Conservation (phyloP, 2,113 vertebrate species). For the Toxotes chatareus region DNA sequence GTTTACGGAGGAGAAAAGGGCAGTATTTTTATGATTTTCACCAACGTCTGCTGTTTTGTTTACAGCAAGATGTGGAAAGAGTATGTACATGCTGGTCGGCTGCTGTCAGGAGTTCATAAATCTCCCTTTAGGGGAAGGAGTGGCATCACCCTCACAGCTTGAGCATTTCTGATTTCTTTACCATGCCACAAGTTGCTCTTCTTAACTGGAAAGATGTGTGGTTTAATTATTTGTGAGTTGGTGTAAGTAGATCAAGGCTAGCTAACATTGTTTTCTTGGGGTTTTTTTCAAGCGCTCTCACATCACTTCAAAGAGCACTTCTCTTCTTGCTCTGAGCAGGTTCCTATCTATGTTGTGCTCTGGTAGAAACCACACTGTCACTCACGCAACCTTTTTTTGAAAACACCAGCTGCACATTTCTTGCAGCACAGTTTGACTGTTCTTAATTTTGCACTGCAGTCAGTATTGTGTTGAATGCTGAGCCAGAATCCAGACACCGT, state of each 20-base stretch:
- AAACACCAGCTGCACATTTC: slow-evolving; percentile 15
- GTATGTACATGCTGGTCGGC: slow-evolving; percentile 3
- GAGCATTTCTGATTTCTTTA: slow-evolving; percentile 27
- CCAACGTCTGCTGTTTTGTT: slow-evolving; percentile 1
- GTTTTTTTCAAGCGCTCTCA: slow-evolving; percentile 25
- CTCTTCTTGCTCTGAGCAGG: slow-evolving; percentile 3
- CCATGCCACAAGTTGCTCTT: slow-evolving; percentile 9
- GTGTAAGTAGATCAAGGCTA: slow-evolving; percentile 47
- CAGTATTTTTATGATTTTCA: not conserved
- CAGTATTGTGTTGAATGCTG: not conserved
- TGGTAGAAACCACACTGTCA: slow-evolving; percentile 8
- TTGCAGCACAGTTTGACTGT: not conserved
- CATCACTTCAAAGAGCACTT: slow-evolving; percentile 47
- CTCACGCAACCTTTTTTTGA: not conserved
- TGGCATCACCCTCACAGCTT: slow-evolving; percentile 16
- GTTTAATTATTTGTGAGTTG: slow-evolving; percentile 23
- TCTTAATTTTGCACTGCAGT: not conserved
- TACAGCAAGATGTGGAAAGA: slow-evolving; percentile 6
- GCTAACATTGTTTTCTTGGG: not conserved
- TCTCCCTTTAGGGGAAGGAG: slow-evolving; percentile 23
- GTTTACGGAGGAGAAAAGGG: not conserved
- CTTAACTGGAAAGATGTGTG: not conserved
- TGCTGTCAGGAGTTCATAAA: slow-evolving; percentile 25
- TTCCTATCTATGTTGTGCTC: slow-evolving; percentile 12
- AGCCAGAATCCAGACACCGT: slow-evolving; percentile 5